phyloP scores from a whole-genome alignment of 1,140 invertebrate species.

The Drosophila sechellia region DNA sequence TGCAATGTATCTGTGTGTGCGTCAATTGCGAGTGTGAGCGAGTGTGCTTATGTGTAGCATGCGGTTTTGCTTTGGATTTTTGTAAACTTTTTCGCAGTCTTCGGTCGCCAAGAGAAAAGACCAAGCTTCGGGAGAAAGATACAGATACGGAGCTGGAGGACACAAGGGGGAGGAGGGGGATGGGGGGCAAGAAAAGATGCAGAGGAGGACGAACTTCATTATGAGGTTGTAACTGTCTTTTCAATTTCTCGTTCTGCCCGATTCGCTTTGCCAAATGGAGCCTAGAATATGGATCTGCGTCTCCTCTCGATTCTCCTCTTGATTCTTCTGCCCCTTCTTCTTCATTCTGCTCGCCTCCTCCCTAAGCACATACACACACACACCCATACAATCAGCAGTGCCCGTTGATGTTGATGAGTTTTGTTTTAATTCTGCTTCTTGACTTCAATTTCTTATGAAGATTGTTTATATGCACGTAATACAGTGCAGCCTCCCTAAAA shows the following conservation, averaged over 20 bases:
- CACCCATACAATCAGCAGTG: constrained; percentile 26
- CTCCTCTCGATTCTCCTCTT: constrained; percentile 32
- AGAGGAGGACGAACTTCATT: constrained; percentile 53
- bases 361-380: not conserved
- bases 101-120: constrained; percentile 21
- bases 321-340: constrained; percentile 20
- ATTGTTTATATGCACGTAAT: constrained; percentile 76
- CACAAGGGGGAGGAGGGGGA: not conserved
- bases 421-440: constrained; percentile 83
- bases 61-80: constrained; percentile 71
- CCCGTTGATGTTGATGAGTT: constrained; percentile 74
- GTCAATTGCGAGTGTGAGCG: constrained; percentile 8
- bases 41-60: constrained; percentile 55
- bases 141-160: constrained; percentile 13
- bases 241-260: constrained; percentile 82
- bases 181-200: not conserved
- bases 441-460: constrained; percentile 82
- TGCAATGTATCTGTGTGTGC: constrained; percentile 34
- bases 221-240: constrained; percentile 82
- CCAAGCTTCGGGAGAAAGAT: constrained; percentile 32
- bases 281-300: constrained; percentile 71
- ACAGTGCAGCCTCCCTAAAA: constrained; percentile 16
- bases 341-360: constrained; percentile 2
- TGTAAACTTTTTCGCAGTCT: constrained; percentile 60
- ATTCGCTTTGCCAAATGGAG: constrained; percentile 73